These are phyloP conservation scores for Neolamprologus tretocephalus DNA, from an alignment of 2,113 vertebrate genomes.

Conservation along the genomic window DNA sequence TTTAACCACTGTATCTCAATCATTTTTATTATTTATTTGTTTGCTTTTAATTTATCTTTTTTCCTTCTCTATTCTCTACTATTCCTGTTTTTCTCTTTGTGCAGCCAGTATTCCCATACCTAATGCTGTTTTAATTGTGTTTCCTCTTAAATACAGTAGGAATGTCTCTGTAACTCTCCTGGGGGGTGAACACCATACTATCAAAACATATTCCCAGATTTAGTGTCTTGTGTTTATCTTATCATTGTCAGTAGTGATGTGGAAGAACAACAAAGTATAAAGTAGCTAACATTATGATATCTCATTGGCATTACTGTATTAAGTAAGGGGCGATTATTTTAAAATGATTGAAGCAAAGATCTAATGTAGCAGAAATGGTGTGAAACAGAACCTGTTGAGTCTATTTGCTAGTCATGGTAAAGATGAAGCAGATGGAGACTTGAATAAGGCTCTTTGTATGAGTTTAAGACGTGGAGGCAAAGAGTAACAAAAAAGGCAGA, in stretches of 20 bases:
- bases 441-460: neutral
- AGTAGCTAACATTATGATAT: neutral
- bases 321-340: neutral
- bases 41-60: neutral
- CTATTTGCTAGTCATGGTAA: neutral
- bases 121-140: neutral
- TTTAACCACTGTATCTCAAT: neutral
- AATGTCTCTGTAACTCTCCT: rapidly evolving
- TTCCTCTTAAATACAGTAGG: neutral
- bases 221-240: rapidly evolving
- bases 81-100: neutral
- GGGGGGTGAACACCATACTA: neutral
- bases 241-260: rapidly evolving
- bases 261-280: rapidly evolving
- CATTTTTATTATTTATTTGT: neutral
- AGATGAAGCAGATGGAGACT: rapidly evolving
- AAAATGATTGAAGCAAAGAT: neutral
- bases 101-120: no score
- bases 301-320: neutral
- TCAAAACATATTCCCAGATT: rapidly evolving
- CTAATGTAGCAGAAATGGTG: neutral
- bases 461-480: rapidly evolving
- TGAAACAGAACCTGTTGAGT: neutral
- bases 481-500: neutral
- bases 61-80: rapidly evolving